phyloP scores from a whole-genome alignment of 2,888 invertebrate species.

The Papilio protenor region DNA sequence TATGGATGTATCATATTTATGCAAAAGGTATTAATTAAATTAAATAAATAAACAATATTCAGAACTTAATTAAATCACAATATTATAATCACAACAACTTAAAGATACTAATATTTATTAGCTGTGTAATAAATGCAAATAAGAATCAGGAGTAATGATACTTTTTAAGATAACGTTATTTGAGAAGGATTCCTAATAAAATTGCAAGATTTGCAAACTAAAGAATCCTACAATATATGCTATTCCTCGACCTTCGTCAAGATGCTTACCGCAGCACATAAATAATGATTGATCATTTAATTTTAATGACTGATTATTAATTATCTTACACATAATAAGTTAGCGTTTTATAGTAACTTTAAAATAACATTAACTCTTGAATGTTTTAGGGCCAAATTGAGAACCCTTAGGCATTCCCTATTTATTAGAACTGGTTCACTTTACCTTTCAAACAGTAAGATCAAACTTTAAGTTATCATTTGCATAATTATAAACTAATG shows the following conservation, averaged over 20 bases:
- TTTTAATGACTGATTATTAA: too few relatives aligned
- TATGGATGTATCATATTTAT: too few relatives aligned
- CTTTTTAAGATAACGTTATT: not conserved
- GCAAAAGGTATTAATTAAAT: too few relatives aligned
- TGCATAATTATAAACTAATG: slow-evolving; percentile 4
- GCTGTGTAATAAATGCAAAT: not conserved
- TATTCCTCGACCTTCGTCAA: not conserved
- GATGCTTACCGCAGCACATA: too few relatives aligned
- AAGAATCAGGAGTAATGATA: not conserved
- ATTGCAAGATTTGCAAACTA: not conserved
- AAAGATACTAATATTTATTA: not conserved
- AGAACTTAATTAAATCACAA: not conserved
- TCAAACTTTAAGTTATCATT: slow-evolving; percentile 6
- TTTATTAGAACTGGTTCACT: not conserved
- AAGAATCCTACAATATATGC: not conserved
- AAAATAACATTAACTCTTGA: not conserved
- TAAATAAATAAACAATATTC: too few relatives aligned
- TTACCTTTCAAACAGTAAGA: not conserved
- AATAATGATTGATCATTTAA: too few relatives aligned
- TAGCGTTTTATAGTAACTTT: not conserved
- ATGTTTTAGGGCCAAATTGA: not conserved
- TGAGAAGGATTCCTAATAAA: not conserved
- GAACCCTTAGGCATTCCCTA: not conserved
- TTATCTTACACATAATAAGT: too few relatives aligned
- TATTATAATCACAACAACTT: not conserved